Conservation (phyloP, 2,797 vertebrate genomes). For the Nannoperca obscura region DNA sequence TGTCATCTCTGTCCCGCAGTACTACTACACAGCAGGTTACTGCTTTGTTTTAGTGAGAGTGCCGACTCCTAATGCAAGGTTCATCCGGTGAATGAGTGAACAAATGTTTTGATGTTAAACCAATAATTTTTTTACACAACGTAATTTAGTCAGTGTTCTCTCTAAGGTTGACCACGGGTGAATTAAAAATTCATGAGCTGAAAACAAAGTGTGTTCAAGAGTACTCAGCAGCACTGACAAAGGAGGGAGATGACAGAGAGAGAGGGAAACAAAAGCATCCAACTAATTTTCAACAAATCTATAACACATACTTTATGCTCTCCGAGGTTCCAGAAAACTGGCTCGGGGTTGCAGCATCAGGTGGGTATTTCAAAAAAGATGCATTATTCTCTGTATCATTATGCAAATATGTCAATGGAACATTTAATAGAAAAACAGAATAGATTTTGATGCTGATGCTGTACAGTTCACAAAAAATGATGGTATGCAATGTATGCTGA, state of each 20-base stretch:
- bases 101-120: slow-evolving; percentile 13
- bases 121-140: background rate
- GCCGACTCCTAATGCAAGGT: slow-evolving; percentile 4
- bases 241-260: slow-evolving; percentile 16
- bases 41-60: background rate
- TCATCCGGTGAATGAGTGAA: slow-evolving; percentile 22
- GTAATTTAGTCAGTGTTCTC: slow-evolving; percentile 23
- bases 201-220: slow-evolving; percentile 46
- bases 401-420: slow-evolving; percentile 20
- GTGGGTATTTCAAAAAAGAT: slow-evolving; percentile 11
- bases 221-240: slow-evolving; percentile 19
- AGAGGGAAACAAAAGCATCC: slow-evolving; percentile 25
- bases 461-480: background rate
- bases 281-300: slow-evolving; percentile 22
- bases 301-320: slow-evolving; percentile 17
- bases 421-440: background rate
- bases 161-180: slow-evolving; percentile 2
- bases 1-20: background rate
- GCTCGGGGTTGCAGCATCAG: background rate
- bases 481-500: background rate
- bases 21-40: background rate
- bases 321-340: slow-evolving; percentile 5
- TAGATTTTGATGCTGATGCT: background rate
- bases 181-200: slow-evolving; percentile 46
- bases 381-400: slow-evolving; percentile 36